Percentiles rank a stretch among this genome's conserved stretches.
phyloP scores from a whole-genome alignment of 2,888 invertebrate genomes.

The Drosophila aldrichi region DNA sequence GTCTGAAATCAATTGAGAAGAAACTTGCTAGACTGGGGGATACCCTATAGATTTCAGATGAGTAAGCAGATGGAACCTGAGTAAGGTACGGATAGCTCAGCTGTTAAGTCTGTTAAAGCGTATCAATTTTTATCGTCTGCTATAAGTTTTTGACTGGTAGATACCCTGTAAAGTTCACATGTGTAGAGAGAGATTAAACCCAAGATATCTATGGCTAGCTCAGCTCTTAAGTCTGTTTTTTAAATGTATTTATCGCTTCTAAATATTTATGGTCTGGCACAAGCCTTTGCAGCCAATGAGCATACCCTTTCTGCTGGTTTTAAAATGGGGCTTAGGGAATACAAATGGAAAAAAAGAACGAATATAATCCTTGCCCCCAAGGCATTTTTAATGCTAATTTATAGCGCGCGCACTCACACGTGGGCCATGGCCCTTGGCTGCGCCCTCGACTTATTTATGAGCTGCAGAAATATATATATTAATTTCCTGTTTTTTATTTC shows the following conservation, averaged over 20 bases:
- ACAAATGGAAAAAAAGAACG: conserved; percentile 23
- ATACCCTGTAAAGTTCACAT: too few relatives aligned
- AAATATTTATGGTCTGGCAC: too few relatives aligned
- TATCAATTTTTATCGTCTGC: too few relatives aligned
- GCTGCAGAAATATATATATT: conserved; percentile 55
- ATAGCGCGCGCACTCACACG: conserved; percentile 59
- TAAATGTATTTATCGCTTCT: too few relatives aligned
- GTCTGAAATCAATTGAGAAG: conserved; percentile 16
- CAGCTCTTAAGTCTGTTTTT: too few relatives aligned
- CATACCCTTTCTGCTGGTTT: neutral
- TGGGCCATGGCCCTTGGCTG: conserved; percentile 25
- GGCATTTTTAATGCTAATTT: conserved; percentile 78
- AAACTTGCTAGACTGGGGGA: neutral
- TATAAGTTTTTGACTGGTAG: too few relatives aligned
- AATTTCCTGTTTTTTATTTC: conserved; percentile 24
- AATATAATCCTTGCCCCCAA: conserved; percentile 60
- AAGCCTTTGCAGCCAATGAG: neutral
- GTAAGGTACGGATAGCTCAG: neutral
- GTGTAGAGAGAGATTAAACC: too few relatives aligned
- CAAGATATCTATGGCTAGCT: too few relatives aligned
- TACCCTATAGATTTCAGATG: neutral
- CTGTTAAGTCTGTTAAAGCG: too few relatives aligned
- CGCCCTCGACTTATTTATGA: conserved; percentile 68
- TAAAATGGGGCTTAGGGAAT: conserved; percentile 1
- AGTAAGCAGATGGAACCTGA: too few relatives aligned